phyloP scores from a whole-genome alignment of 2,888 invertebrate genomes.

The Tetropium fuscum region DNA sequence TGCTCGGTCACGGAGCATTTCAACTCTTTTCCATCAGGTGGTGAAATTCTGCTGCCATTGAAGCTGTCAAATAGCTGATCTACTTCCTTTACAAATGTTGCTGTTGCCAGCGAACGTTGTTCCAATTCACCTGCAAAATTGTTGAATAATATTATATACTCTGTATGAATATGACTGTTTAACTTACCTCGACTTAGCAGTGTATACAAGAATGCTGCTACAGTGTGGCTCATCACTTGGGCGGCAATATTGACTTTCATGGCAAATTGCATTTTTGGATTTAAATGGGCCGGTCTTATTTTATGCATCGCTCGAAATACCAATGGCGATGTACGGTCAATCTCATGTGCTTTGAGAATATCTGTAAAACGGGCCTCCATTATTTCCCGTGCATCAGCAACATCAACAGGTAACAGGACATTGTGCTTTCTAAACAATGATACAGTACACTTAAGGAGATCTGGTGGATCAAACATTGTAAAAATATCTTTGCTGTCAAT shows the following conservation, averaged over 20 bases:
- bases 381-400: background rate
- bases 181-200: too few species aligned
- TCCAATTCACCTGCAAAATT: too few species aligned
- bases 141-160: too few species aligned
- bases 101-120: too few species aligned
- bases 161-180: too few species aligned
- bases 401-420: slow-evolving; percentile 4
- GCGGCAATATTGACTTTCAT: slow-evolving; percentile 49
- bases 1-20: too few species aligned
- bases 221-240: slow-evolving; percentile 27
- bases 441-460: slow-evolving; percentile 21
- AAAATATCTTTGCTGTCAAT: slow-evolving; percentile 10
- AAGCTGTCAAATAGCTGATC: too few species aligned
- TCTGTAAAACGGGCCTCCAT: slow-evolving; percentile 16
- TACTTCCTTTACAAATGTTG: too few species aligned
- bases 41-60: too few species aligned
- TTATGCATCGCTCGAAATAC: slow-evolving; percentile 35
- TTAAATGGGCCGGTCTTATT: slow-evolving; percentile 35
- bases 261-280: slow-evolving; percentile 38
- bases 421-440: slow-evolving; percentile 16
- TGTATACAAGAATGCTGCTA: too few species aligned
- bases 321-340: slow-evolving; percentile 28
- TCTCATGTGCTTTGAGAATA: slow-evolving; percentile 27
- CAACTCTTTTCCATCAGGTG: too few species aligned
- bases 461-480: slow-evolving; percentile 18